Percentiles rank a stretch among this genome's conserved stretches.
Conservation (phyloP, 2,888 invertebrate species). For the Morinoia aosen region DNA sequence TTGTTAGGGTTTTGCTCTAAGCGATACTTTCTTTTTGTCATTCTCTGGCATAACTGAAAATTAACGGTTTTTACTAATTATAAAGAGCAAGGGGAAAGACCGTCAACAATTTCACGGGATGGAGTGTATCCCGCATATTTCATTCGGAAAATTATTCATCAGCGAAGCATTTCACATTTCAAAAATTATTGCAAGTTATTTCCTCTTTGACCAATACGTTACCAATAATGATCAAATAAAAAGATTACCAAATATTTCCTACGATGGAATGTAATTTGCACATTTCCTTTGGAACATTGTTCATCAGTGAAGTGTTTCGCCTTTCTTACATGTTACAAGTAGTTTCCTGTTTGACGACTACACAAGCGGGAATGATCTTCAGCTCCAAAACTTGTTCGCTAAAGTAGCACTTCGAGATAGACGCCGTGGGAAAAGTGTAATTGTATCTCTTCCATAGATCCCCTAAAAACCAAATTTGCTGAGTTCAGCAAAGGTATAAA, state of each 20-base stretch:
- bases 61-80: too few relatives aligned
- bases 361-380: not conserved
- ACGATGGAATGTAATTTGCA: not conserved
- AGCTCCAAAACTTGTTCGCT: not conserved
- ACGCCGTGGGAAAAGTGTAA: not conserved
- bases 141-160: too few relatives aligned
- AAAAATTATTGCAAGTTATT: too few relatives aligned
- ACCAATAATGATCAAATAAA: not conserved
- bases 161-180: too few relatives aligned
- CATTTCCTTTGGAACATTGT: too few relatives aligned
- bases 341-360: not conserved
- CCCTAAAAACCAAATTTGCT: not conserved
- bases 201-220: too few relatives aligned
- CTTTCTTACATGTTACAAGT: not conserved
- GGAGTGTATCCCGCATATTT: too few relatives aligned
- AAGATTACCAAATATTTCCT: not conserved
- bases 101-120: too few relatives aligned
- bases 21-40: too few relatives aligned
- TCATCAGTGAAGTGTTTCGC: not conserved
- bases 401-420: not conserved
- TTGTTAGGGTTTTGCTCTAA: too few relatives aligned
- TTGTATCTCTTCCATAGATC: not conserved
- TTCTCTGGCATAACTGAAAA: too few relatives aligned
- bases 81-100: too few relatives aligned
- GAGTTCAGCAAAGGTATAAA: not conserved